phyloP scores from a whole-genome alignment of 2,797 vertebrate genomes.

The Amblyopsis hoosieri region DNA sequence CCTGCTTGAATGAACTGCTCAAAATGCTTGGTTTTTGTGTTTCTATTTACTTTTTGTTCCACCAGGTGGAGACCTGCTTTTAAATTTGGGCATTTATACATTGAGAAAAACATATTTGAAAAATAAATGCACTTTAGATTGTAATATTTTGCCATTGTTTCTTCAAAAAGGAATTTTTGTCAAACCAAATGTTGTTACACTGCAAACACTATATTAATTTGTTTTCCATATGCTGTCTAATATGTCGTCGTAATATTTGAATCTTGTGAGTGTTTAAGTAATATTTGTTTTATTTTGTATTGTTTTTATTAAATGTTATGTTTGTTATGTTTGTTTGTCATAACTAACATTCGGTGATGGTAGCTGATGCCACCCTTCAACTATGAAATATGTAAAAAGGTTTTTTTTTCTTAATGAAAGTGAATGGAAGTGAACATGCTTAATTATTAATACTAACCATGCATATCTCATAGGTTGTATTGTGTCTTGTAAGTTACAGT shows the following conservation, averaged over 20 bases:
- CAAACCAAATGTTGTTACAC: conserved; percentile 16
- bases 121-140: conserved; percentile 69
- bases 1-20: neutral
- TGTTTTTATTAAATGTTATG: conserved; percentile 17
- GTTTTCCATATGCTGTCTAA: conserved; percentile 20
- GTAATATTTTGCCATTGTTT: conserved; percentile 60
- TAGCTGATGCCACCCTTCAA: conserved; percentile 26
- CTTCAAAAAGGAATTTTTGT: conserved; percentile 44
- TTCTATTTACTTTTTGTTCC: conserved; percentile 43
- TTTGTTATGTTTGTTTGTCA: conserved; percentile 24
- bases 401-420: conserved; percentile 29
- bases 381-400: conserved; percentile 20
- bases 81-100: conserved; percentile 51
- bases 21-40: conserved; percentile 22
- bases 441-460: conserved; percentile 58
- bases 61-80: conserved; percentile 47
- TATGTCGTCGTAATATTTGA: conserved; percentile 4
- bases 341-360: conserved; percentile 21
- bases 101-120: conserved; percentile 44
- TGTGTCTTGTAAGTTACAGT: neutral
- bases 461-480: conserved; percentile 46
- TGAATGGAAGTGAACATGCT: conserved; percentile 45
- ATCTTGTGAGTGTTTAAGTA: conserved; percentile 29
- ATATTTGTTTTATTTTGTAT: conserved; percentile 30
- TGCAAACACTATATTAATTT: conserved; percentile 1